These are phyloP conservation scores for Dexiosoma caninum DNA, from an alignment of 2,888 invertebrate genomes.

Conservation along the genomic window DNA sequence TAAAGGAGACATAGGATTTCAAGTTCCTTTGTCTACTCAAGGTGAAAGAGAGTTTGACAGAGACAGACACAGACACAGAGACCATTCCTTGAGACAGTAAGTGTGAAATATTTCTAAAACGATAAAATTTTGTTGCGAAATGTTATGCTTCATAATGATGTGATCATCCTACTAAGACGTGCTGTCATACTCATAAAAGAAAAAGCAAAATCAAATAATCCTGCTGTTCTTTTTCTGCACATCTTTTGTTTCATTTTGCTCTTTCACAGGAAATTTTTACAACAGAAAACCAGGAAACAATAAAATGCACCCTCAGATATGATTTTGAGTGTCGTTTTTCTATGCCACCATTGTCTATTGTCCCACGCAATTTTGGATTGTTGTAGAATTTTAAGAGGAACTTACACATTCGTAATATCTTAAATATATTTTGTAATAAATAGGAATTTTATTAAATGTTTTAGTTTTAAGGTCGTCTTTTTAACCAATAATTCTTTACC, in stretches of 20 bases:
- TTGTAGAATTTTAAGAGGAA: not conserved
- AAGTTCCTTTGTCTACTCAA: slow-evolving; percentile 36
- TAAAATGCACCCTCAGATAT: slow-evolving; percentile 39
- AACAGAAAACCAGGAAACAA: not conserved
- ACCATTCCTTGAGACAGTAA: not conserved
- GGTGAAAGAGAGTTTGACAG: not conserved
- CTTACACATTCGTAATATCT: slow-evolving; percentile 13
- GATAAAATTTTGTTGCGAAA: slow-evolving; percentile 62
- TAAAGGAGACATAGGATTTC: slow-evolving; percentile 36
- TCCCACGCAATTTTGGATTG: not conserved
- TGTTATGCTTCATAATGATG: slow-evolving; percentile 61
- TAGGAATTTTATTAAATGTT: too few relatives aligned
- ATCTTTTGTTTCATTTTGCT: not conserved
- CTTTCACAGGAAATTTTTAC: not conserved
- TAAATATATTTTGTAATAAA: too few relatives aligned
- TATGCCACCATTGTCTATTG: too few relatives aligned
- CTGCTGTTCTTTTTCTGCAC: slow-evolving; percentile 58
- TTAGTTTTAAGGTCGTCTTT: too few relatives aligned
- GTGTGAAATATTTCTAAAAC: not conserved
- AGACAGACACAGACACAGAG: too few relatives aligned
- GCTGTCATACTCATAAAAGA: slow-evolving; percentile 24
- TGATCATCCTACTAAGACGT: slow-evolving; percentile 39
- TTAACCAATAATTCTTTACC: not conserved
- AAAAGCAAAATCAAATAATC: not conserved
- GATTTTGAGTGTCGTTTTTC: slow-evolving; percentile 47